Percentiles rank a stretch among this genome's conserved stretches.
Evolutionary conservation across 2,888 invertebrate genomes (phyloP).

Genomic region (Nemotelus pantherinus): DNA sequence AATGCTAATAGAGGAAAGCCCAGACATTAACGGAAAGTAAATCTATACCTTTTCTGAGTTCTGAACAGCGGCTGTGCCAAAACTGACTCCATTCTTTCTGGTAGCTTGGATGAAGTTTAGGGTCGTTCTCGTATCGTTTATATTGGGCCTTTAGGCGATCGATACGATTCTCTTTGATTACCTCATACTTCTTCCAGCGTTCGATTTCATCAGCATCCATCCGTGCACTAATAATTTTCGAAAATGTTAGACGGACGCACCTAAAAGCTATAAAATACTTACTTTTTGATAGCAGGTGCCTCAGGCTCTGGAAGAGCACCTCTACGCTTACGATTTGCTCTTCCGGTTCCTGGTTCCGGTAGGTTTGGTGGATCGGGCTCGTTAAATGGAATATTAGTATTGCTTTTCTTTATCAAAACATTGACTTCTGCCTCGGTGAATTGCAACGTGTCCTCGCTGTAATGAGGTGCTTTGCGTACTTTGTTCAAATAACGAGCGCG

Average conservation of each 20-base stretch:
- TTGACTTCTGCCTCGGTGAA: constrained; percentile 46
- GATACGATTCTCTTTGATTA: constrained; percentile 33
- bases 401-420: constrained; percentile 44
- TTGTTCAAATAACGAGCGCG: constrained; percentile 37
- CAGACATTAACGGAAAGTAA: neutral
- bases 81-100: constrained; percentile 41
- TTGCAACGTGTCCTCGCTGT: constrained; percentile 46
- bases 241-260: too few relatives aligned
- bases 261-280: neutral
- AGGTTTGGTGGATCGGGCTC: constrained; percentile 44
- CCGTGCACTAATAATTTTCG: too few relatives aligned
- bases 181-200: constrained; percentile 44
- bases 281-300: neutral
- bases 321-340: constrained; percentile 6
- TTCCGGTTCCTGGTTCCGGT: neutral
- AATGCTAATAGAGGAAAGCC: too few relatives aligned
- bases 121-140: constrained; percentile 39
- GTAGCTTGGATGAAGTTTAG: constrained; percentile 43
- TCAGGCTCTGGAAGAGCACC: neutral
- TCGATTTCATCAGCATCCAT: neutral
- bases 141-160: constrained; percentile 46
- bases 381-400: constrained; percentile 47
- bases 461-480: constrained; percentile 40
- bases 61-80: constrained; percentile 33
- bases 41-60: constrained; percentile 44